Evolutionary conservation across 2,797 vertebrate genomes (phyloP), one percentile per base, ranked within the genome.

Genomic region (Halcyon leucocephala): DNA sequence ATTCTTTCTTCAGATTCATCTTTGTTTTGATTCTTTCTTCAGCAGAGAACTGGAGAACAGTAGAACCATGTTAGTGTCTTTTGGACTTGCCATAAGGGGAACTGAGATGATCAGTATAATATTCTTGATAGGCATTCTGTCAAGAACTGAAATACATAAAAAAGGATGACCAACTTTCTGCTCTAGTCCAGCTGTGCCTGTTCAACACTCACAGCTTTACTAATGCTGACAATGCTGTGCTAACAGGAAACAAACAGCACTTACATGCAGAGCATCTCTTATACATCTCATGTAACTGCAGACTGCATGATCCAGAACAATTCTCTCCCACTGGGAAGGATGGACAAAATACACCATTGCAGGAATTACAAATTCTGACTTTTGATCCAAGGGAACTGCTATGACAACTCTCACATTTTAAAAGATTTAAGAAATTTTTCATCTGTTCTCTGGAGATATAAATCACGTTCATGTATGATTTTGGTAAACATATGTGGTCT

Each of bases 281-380:
- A 55, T 2, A n/a, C 21, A 17, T n/a, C 49, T 67, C 60, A 48
- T 21, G 29, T 66, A 93, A 73, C n/a, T 4, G 14, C 3, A 74
- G 41, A 54, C 64, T 64, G 46, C 26, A 77, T 20, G 57, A 82
- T 92, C 55, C 66, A 80, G 83, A 88, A 82, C 90, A 86, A 86
- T 95, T 96, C 88, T 65, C 35, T 91, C 93, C 74, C 24, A 4
- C 79, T 65, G 87, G 92, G 87, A 91, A 82, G 54, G 37, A 54
- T 0, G 5, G 37, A 25, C 24, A 85, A 87, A 88, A 79, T 3
- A 25, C 33, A 84, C 24, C 25, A 4, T 21, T 70, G 86, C 44
- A 79, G 60, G 70, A 95, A 92, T 62, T 82, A 44, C 8, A 62
- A 6, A 83, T 81, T 64, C 77, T 48, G 24, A 42, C 15, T 93